phyloP scores from a whole-genome alignment of 2,888 invertebrate species.

The Epirrita christyi region DNA sequence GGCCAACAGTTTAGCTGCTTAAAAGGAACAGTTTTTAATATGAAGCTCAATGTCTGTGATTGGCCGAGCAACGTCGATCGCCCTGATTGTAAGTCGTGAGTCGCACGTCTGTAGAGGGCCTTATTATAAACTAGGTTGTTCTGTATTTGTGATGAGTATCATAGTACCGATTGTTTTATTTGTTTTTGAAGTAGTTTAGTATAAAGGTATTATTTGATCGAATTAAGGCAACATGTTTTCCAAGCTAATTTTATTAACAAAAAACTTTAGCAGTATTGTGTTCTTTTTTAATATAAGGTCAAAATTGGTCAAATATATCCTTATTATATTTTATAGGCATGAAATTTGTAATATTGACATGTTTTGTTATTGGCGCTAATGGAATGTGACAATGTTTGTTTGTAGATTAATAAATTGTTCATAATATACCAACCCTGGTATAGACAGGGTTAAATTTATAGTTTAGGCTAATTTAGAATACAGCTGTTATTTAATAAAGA shows the following conservation, averaged over 20 bases:
- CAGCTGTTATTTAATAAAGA: no score
- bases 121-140: conserved; percentile 29
- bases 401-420: not conserved
- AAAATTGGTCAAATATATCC: no score
- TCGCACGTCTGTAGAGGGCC: conserved; percentile 27
- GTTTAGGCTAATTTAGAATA: no score
- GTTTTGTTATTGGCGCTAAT: conserved; percentile 50
- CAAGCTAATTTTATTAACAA: conserved; percentile 10
- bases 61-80: conserved; percentile 91
- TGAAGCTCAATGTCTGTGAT: conserved; percentile 89
- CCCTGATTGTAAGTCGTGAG: conserved; percentile 73
- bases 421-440: not conserved
- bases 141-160: conserved; percentile 22
- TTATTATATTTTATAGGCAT: not conserved
- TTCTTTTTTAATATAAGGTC: no score
- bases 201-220: conserved; percentile 11
- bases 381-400: conserved; percentile 59
- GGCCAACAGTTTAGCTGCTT: conserved; percentile 90
- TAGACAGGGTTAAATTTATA: not conserved
- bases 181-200: conserved; percentile 23
- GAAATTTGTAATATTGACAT: conserved; percentile 53
- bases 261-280: conserved; percentile 11
- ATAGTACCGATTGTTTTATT: conserved; percentile 24
- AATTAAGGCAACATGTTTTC: not conserved
- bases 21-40: conserved; percentile 90